Base-by-base conservation (phyloP, 2,888 invertebrate genomes). In the Linnaemya tessellans region DNA sequence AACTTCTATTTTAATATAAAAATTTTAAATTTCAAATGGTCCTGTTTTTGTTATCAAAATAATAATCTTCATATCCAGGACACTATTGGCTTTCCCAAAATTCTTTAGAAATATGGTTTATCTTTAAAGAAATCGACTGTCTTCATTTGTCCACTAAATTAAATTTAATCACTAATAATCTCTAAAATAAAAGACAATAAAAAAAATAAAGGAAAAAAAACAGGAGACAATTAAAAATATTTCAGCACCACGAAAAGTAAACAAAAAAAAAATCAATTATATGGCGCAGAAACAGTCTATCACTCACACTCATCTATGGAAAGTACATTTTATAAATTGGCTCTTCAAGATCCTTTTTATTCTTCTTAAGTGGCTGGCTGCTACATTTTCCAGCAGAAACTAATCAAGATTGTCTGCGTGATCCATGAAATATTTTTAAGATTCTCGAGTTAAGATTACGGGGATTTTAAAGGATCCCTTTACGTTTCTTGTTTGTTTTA, bases 381-480 rank as follows among this genome's bases (percentile, higher is more conserved):
- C 46, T 30, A 56, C 15, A 35, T 22, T 67, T 46, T 56, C 18
- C 25, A 56, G 20, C 4, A 35, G 46, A 49, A 20, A 18, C 1
- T 46, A 30, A 67, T 77, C 67, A 77, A 77, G 77, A 67, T 77
- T 58, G 43, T 64, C 65, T 54, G 35, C 35, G 58, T 30, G 56
- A 58, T 41, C 43, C 18, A 18, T 46, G 15, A 35, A 67, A 20
- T 65, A 54, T 71, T 60, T 64, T 8, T 8, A 3, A 82, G 81
- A 77, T 82, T 82, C 70, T 77, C 81, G 70, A 30, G 9, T 20
- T 43, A 11, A 43, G 81, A 82, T 82, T 71, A 49, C 10, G 4
- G 8, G 58, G 9, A 18, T n/a, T n/a, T 58, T 58, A 22, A 38
- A 15, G 75, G 64, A 56, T 54, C 49, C 3, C 0, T 35, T 13